Evolutionary conservation across 2,888 invertebrate species (phyloP).

Genomic region (Agonopterix arenella): DNA sequence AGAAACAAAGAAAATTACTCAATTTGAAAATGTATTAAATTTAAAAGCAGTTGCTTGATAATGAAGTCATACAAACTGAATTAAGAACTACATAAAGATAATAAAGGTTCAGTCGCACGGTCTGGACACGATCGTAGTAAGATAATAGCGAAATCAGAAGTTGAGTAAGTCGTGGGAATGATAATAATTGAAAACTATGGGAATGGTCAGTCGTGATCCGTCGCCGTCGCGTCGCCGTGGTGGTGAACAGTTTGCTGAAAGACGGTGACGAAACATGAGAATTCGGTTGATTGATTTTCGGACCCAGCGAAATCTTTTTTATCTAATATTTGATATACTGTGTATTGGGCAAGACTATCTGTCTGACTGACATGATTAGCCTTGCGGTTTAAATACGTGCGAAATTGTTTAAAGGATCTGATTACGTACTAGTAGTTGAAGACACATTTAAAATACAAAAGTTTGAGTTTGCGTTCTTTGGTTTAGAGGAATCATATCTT

Average conservation of each 20-base stretch:
- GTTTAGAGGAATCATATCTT: no score
- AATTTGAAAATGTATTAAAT: background rate
- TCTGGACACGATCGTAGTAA: conserved; percentile 17
- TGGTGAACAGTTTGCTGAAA: background rate
- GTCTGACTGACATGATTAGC: no score
- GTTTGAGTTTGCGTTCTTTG: no score
- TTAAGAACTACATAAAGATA: conserved; percentile 1
- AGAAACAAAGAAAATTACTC: background rate
- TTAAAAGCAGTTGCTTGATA: background rate
- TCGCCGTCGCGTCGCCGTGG: conserved; percentile 11
- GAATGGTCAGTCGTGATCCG: conserved; percentile 47
- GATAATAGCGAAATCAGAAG: conserved; percentile 31
- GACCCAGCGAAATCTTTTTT: background rate
- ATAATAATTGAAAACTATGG: conserved; percentile 49
- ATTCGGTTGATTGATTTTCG: background rate
- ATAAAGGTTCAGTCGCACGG: conserved; percentile 12
- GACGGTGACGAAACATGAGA: conserved; percentile 1
- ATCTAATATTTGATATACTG: no score
- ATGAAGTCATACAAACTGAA: background rate
- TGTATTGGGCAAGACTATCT: no score
- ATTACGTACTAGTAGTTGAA: no score
- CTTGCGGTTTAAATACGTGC: no score
- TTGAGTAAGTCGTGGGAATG: conserved; percentile 44
- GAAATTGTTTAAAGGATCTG: no score
- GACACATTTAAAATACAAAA: no score